Conservation (phyloP, 2,797 vertebrate species). For the Siniperca undulata region DNA sequence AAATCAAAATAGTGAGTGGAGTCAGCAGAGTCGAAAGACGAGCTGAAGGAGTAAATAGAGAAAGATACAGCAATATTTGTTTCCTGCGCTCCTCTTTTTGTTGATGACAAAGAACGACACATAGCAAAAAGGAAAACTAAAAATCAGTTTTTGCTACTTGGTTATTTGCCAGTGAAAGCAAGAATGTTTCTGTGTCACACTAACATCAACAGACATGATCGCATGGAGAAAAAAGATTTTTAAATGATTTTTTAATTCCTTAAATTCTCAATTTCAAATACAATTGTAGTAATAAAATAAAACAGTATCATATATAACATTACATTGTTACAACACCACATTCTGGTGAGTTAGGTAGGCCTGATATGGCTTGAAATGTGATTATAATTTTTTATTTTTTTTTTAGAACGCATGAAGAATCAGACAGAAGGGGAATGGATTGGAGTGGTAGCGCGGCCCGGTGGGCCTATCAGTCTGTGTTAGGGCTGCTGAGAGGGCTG, state of each 20-base stretch:
- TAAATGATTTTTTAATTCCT: background rate
- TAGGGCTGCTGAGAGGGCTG: constrained; percentile 75
- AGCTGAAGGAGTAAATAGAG: background rate
- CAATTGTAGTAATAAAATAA: background rate
- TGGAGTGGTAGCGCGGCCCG: constrained; percentile 47
- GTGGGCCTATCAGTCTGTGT: constrained; percentile 84
- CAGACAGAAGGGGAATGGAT: constrained; percentile 54
- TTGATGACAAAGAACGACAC: background rate
- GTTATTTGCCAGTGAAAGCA: background rate
- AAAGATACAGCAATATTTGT: background rate
- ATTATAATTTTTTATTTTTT: constrained; percentile 15
- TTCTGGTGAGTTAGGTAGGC: background rate
- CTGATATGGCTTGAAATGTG: constrained; percentile 46
- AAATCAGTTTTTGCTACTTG: background rate
- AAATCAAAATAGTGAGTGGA: constrained; percentile 1
- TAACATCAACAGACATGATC: background rate
- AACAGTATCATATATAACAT: background rate
- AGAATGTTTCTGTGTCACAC: background rate
- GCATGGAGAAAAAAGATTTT: background rate
- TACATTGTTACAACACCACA: background rate
- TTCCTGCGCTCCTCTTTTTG: background rate
- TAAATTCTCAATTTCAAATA: background rate
- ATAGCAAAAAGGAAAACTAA: background rate
- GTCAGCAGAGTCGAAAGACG: background rate
- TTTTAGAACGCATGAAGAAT: constrained; percentile 43